Base-by-base conservation (phyloP, 2,888 invertebrate genomes). In the Leptopilina myrica region DNA sequence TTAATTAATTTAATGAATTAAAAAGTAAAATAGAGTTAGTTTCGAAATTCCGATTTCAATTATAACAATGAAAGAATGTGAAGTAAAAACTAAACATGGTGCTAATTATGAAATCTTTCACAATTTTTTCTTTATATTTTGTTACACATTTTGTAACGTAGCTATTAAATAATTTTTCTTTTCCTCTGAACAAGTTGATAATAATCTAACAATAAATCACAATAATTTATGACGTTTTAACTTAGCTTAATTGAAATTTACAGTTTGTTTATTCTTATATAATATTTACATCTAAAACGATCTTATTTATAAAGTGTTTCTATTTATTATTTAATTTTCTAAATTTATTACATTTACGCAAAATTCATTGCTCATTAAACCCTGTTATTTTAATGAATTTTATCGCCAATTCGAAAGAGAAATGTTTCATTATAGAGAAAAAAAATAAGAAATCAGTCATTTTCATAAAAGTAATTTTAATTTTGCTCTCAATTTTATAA, bases 211-310 rank as follows among this genome's bases (percentile, higher is more conserved):
- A 73, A n/a, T 14, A 20, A 20, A 49, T 67, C 26, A 67, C 62
- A 62, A 62, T 62, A 15, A 62, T 62, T 62, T 62, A 62, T 62
- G 62, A 62, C 62, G 20, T 69, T 56, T 73, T 49, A 53, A 53
- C 69, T 53, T 53, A 53, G 33, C 53, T 11, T 73, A 53, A 15
- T 73, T 20, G n/a, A 73, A 73, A 73, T 73, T 73, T 73, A 73
- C 69, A 73, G 49, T n/a, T 69, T 69, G 56, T n/a, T 33, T 33
- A 20, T 33, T 56, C 49, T 49, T 49, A 49, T 73, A 73, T 53
- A 56, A 73, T 73, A 73, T 73, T 73, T 73, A 73, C 69, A 73
- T 73, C 33, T 73, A 73, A 53, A 53, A 73, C 53, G 26, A 73
- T 33, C 53, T 73, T 53, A 73, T 20, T 49, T 12, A 26, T 73